These are phyloP conservation scores for Prionailurus bengalensis DNA, from an alignment of 2,113 vertebrate species.

Conservation along the genomic window DNA sequence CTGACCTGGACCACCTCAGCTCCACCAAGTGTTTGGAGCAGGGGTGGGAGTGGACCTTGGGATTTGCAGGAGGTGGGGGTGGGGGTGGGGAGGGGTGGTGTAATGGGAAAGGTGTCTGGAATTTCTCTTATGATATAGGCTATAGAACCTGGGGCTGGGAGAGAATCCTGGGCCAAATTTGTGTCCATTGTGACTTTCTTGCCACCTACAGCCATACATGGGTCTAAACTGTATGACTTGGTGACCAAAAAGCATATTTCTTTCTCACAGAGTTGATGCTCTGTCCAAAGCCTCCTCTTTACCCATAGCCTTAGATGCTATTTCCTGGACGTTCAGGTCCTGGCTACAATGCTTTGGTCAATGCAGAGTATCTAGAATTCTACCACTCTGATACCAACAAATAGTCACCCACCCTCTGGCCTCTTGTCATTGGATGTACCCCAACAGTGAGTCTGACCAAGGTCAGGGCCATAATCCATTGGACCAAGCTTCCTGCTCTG, in stretches of 20 bases:
- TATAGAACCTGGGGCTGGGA: not conserved
- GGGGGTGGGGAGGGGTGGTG: not conserved
- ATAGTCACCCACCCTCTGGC: not conserved
- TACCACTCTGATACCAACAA: not conserved
- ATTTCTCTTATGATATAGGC: not conserved
- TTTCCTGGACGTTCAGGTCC: not conserved
- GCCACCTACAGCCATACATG: not conserved
- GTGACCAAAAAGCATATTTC: not conserved
- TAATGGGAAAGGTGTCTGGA: not conserved
- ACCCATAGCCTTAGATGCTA: slow-evolving; percentile 13
- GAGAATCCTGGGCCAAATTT: not conserved
- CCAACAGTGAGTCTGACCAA: not conserved
- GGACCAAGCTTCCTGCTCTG: slow-evolving; percentile 9
- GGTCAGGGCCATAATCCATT: not conserved
- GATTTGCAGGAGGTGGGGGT: too few species aligned
- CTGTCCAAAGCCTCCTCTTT: not conserved
- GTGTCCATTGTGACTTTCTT: slow-evolving; percentile 16
- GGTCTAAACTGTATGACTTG: not conserved
- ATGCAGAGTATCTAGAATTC: not conserved
- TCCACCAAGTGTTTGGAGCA: not conserved
- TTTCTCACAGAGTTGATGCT: not conserved
- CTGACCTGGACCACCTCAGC: not conserved
- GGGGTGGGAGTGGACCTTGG: not conserved
- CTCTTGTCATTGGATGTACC: not conserved
- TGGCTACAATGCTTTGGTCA: not conserved